These are phyloP conservation scores for Nesospiza acunhae DNA, from an alignment of 2,113 vertebrate genomes.

Conservation along the genomic window DNA sequence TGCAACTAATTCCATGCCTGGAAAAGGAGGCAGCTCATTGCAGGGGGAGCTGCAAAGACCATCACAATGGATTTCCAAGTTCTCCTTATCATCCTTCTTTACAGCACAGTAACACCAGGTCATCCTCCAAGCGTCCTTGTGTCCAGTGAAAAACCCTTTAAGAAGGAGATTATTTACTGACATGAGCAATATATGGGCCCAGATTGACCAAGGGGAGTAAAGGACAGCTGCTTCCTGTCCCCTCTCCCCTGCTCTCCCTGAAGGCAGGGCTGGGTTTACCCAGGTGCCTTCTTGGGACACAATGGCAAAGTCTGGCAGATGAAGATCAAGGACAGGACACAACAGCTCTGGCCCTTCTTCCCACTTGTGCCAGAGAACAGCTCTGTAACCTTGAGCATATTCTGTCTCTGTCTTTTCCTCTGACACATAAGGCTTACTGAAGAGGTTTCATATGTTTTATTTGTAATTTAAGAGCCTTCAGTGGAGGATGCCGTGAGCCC, in stretches of 20 bases:
- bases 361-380: background rate
- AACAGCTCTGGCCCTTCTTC: background rate
- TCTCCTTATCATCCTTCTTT: background rate
- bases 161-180: background rate
- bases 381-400: background rate
- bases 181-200: fast-evolving
- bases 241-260: background rate
- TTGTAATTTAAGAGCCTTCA: background rate
- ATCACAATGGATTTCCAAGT: background rate
- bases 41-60: background rate
- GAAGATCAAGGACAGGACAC: background rate
- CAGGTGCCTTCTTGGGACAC: background rate
- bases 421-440: background rate
- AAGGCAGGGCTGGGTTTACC: background rate
- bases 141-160: background rate
- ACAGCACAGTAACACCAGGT: background rate
- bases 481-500: background rate
- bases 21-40: background rate
- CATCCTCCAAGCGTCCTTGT: background rate
- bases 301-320: background rate
- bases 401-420: background rate
- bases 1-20: no score
- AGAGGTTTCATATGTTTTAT: background rate
- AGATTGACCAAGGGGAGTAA: background rate
- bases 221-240: background rate